These are phyloP conservation scores for Atta colombica DNA, from an alignment of 1,140 invertebrate genomes.

Conservation along the genomic window DNA sequence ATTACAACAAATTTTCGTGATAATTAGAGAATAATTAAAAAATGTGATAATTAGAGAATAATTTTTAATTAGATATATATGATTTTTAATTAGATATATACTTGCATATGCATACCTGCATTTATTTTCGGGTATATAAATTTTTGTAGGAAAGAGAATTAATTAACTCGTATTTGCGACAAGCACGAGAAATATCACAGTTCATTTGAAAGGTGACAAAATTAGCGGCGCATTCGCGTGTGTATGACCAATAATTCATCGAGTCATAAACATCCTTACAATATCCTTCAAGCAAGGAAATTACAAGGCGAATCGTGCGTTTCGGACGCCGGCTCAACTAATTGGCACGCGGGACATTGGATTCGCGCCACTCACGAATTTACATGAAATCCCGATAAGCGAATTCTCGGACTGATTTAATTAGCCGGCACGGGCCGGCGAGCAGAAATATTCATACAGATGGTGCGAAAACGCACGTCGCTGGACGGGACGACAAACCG, in stretches of 20 bases:
- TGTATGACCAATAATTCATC: slow-evolving; percentile 50
- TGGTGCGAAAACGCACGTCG: slow-evolving; percentile 78
- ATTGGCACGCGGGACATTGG: slow-evolving; percentile 9
- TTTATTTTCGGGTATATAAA: neutral
- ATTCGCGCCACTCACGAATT: slow-evolving; percentile 66
- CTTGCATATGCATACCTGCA: neutral
- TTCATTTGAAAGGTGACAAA: slow-evolving; percentile 5
- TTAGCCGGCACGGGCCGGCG: slow-evolving; percentile 68
- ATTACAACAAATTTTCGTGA: neutral
- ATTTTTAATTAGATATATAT: neutral
- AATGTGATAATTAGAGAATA: neutral
- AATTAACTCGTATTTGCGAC: slow-evolving; percentile 11
- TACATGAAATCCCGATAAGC: slow-evolving; percentile 80
- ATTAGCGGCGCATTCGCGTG: slow-evolving; percentile 42
- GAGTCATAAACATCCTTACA: slow-evolving; percentile 35
- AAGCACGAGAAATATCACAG: neutral
- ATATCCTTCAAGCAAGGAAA: slow-evolving; percentile 26
- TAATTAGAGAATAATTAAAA: neutral
- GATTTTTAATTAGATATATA: neutral
- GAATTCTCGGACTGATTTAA: slow-evolving; percentile 79
- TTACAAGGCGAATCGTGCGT: slow-evolving; percentile 17
- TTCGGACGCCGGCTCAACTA: slow-evolving; percentile 40
- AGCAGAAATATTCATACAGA: slow-evolving; percentile 77
- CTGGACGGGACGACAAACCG: slow-evolving; percentile 42
- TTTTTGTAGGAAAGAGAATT: neutral